A percentile compares a stretch with the other conserved stretches of the same genome.
Conservation (phyloP, 1,140 invertebrate genomes). For the Goniozus legneri region DNA sequence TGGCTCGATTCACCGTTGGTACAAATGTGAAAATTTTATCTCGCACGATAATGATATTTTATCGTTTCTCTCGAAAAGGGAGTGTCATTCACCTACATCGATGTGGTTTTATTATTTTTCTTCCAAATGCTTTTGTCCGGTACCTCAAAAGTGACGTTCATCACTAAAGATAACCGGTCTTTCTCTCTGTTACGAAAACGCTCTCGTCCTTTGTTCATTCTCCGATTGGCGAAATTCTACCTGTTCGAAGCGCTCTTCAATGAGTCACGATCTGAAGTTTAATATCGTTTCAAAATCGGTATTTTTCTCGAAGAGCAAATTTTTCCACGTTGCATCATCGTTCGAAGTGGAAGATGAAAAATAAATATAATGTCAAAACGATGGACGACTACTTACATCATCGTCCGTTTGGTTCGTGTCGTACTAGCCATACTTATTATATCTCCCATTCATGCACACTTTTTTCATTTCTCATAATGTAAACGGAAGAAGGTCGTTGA, state of each 20-base stretch:
- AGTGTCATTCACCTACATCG: too few relatives aligned
- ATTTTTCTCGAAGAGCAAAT: not conserved
- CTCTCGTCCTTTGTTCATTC: too few relatives aligned
- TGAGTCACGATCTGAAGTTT: not conserved
- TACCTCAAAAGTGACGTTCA: too few relatives aligned
- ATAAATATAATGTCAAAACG: not conserved
- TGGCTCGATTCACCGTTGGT: not conserved
- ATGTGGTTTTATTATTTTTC: too few relatives aligned
- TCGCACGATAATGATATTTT: not conserved
- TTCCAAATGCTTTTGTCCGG: too few relatives aligned
- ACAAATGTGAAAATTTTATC: not conserved
- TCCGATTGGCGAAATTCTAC: too few relatives aligned
- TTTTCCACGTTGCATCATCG: not conserved
- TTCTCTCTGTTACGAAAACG: too few relatives aligned
- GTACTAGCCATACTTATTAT: not conserved
- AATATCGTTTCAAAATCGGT: not conserved
- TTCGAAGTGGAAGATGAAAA: not conserved
- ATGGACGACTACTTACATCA: not conserved
- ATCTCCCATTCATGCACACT: not conserved
- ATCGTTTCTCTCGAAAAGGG: not conserved
- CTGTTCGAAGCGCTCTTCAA: not conserved
- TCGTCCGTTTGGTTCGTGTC: not conserved
- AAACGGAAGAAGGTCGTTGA: not conserved
- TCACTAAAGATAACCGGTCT: too few relatives aligned
- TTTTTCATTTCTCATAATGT: too few relatives aligned